A percentile compares a stretch with the other conserved stretches of the same genome.
These are phyloP conservation scores for Callyntrura sp. DNA, from an alignment of 2,888 invertebrate species.

Conservation along the genomic window DNA sequence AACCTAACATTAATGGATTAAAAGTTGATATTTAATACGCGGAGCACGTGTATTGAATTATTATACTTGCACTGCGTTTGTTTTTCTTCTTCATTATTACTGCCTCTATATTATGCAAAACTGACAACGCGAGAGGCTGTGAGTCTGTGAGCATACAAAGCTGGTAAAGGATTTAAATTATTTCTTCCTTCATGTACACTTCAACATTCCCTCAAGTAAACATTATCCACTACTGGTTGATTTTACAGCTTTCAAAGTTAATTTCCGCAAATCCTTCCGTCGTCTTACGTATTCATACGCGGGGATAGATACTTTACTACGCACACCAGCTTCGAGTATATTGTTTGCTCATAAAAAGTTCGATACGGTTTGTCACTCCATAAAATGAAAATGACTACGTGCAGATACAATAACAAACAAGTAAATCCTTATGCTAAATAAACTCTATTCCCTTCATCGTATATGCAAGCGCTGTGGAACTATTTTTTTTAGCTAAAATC, in stretches of 20 bases:
- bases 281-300: too few species aligned
- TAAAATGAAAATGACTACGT: background rate
- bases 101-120: too few species aligned
- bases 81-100: too few species aligned
- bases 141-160: background rate
- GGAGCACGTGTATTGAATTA: constrained; percentile 54
- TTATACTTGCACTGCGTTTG: background rate
- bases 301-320: too few species aligned
- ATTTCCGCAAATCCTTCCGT: too few species aligned
- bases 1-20: background rate
- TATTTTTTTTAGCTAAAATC: background rate
- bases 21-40: constrained; percentile 11
- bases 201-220: background rate
- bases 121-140: too few species aligned
- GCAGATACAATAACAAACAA: background rate
- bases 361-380: too few species aligned
- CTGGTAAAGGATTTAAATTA: background rate
- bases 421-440: too few species aligned
- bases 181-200: background rate
- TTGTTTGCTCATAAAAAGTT: too few species aligned
- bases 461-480: background rate
- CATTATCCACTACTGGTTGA: background rate
- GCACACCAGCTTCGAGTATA: too few species aligned
- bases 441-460: too few species aligned
- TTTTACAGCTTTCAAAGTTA: too few species aligned